Base-by-base conservation (phyloP, 2,888 invertebrate genomes). In the Glaucopsyche alexis region DNA sequence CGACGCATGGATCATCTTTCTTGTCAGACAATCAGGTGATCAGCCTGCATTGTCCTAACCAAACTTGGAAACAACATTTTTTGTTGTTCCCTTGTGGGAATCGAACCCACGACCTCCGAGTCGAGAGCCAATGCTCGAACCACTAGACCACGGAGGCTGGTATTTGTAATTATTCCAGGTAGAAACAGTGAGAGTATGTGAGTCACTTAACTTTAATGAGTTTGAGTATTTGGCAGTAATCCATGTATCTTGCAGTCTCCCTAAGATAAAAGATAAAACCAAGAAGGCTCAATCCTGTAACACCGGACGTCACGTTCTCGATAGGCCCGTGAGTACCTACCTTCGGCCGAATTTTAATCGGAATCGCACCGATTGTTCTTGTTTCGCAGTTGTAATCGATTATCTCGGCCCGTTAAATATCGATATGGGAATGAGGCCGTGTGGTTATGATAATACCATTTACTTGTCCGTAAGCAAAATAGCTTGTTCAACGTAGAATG, bases 291-390 rank as follows among this genome's bases (percentile, higher is more conserved):
- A 81, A 83, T 87, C 84, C 84, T 85, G 80, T 75, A 79, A 16
- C 5, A 79, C 85, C 91, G 91, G 90, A 89, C 83, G 88, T 90
- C 91, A 91, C 91, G 91, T 89, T 89, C 89, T 85, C 83, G 85
- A 82, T 85, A 83, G 82, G 81, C 80, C 82, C 83, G 74, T 76
- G 72, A 60, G 73, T 73, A 74, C 72, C 75, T 73, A 74, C 72
- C 75, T 75, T 77, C 76, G 74, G 73, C 73, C 72, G 72, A 75
- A 76, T 77, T 77, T 76, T 76, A 73, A 77, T 76, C 75, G 73
- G 75, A 73, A 77, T 74, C 76, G 76, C 72, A 71, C 49, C 67
- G 73, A 71, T 79, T 78, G 75, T 78, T 77, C 74, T 73, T 75
- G 71, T 72, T 71, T 71, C 71, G 72, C 16, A 75, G 75, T 52